A percentile compares a stretch with the other conserved stretches of the same genome.
Evolutionary conservation across 2,113 vertebrate species (phyloP).

Genomic region (Gymnobelideus leadbeateri): DNA sequence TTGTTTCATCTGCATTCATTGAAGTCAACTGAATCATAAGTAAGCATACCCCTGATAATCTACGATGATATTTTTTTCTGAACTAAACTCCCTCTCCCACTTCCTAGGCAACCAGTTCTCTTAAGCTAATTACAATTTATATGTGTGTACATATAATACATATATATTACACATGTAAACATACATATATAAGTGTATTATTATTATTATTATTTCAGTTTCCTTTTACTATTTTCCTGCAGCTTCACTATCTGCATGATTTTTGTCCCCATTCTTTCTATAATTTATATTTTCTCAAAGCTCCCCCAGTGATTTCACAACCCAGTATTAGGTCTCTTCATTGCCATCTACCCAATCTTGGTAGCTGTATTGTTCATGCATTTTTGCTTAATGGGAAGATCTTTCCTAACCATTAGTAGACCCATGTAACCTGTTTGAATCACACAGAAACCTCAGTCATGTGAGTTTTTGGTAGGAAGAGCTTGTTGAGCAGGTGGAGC

Average conservation of each 20-base stretch:
- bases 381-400: too few species aligned
- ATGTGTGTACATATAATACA: too few species aligned
- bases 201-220: background rate
- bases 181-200: too few species aligned
- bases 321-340: background rate
- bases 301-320: background rate
- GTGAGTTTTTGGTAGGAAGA: too few species aligned
- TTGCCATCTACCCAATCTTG: background rate
- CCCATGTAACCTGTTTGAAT: too few species aligned
- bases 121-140: background rate
- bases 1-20: background rate
- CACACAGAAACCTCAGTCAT: too few species aligned
- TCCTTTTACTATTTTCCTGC: background rate
- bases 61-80: background rate
- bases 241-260: background rate
- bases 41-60: background rate
- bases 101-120: background rate
- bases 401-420: too few species aligned
- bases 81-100: background rate
- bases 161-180: too few species aligned
- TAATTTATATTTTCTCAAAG: too few species aligned
- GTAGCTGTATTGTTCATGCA: too few species aligned
- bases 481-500: too few species aligned
- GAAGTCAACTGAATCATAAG: background rate
- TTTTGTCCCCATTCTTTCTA: background rate